Evolutionary conservation across 2,113 vertebrate genomes (phyloP), one percentile per base, ranked within the genome.

Genomic region (Silurus glanis): DNA sequence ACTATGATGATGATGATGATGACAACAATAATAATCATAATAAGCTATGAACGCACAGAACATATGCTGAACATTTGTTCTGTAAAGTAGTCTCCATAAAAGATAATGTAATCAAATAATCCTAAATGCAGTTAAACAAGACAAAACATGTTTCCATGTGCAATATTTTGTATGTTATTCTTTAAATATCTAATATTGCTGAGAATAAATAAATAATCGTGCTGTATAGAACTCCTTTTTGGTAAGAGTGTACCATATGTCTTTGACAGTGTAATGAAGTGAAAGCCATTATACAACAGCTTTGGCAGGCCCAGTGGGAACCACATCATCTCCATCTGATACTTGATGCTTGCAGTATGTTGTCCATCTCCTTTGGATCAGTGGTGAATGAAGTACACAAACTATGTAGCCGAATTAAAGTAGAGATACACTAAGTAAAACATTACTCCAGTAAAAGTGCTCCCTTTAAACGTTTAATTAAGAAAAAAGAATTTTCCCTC

Each of bases 181-280:
- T 80, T 37, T 59, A 80, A 37, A 80, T 7, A 59, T 37, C 6
- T 55, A 37, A 8, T 19, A 7, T 6, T 80, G 47, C 17, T 9
- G 21, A 45, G 51, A 10, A 10, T 10, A 79, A 58, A 37, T 2
- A 37, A 10, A 58, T 2, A 17, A 16, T 7, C 55, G 14, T 19
- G 47, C 47, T 75, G 19, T 51, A 51, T 56, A 4, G 51, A 28
- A 58, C 23, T 3, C 53, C 59, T 16, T 58, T 56, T 56, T 78
- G 14, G 6, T 49, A 47, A 66, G 81, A 53, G 12, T 28, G 91
- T 94, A 92, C 96, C 96, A 96, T 95, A 94, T 95, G 96, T 93
- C 92, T 95, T 93, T 97, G 96, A 97, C 97, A 97, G 95, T 92
- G 94, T 95, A 95, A 94, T 94, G 95, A 93, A 93, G 94, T 94